Base-by-base conservation (phyloP, 2,888 invertebrate species). In the Andrena bicolor region DNA sequence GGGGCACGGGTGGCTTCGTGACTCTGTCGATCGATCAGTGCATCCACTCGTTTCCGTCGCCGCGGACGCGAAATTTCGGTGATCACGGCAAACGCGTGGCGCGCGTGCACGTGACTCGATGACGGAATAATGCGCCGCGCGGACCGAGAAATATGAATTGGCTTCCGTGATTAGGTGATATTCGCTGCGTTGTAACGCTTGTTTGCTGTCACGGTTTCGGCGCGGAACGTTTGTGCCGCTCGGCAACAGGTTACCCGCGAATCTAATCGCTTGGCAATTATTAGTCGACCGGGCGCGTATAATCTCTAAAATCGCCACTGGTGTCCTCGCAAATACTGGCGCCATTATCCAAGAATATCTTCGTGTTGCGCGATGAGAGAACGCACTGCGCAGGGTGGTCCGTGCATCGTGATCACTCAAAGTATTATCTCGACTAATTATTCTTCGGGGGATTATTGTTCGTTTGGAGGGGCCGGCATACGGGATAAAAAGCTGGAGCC, bases 221-320 rank as follows among this genome's bases (percentile, higher is more conserved):
- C 32, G n/a, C 20, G 32, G 53, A 35, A 30, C 26, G 48, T 49
- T 49, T 28, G 48, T 49, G 63, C 23, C 49, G 56, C 10, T 32
- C 51, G 71, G 80, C 80, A 80, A 80, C 80, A 80, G 80, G 80
- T 80, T 77, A 51, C n/a, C 26, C 28, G 35, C 58, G 69, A 26
- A 35, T 61, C 65, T 56, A 71, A 71, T 70, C 66, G 61, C 48
- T 32, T 61, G 13, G n/a, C 32, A 28, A 68, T 78, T 78, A 63
- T 32, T n/a, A 26, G 26, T 8, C n/a, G 7, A 66, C 13, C 10
- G n/a, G n/a, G 10, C 30, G 32, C 23, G n/a, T 28, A 23, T 28
- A 30, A 16, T 28, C 35, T 70, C 20, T 2, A n/a, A 7, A 32
- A 23, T 41, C 35, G 48, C 20, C n/a, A 23, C 8, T 23, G 10